Percentiles rank a stretch among this genome's conserved stretches.
These are phyloP conservation scores for Takifugu bimaculatus DNA, from an alignment of 2,113 vertebrate species.

Conservation along the genomic window DNA sequence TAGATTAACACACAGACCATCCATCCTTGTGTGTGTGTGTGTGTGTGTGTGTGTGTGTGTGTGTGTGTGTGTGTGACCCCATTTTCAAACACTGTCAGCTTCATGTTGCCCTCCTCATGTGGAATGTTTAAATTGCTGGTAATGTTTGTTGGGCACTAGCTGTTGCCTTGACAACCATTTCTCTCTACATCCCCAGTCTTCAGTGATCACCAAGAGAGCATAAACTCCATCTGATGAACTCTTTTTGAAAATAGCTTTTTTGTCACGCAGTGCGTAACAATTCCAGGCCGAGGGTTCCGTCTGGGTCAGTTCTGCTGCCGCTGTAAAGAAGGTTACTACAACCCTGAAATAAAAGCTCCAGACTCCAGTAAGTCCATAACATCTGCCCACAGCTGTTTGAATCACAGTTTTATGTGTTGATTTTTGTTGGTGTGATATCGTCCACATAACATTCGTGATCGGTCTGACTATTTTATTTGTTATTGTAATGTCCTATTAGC, in stretches of 20 bases:
- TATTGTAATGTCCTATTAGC: too few species aligned
- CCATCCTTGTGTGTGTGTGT: constrained; percentile 25
- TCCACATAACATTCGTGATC: too few species aligned
- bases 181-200: not conserved
- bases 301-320: constrained; percentile 88
- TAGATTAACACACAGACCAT: constrained; percentile 69
- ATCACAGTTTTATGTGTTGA: too few species aligned
- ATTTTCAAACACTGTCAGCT: not conserved
- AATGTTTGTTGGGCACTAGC: not conserved
- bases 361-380: constrained; percentile 49
- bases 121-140: not conserved
- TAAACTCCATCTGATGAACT: too few species aligned
- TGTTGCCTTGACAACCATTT: not conserved
- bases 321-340: constrained; percentile 87
- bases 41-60: constrained; percentile 27
- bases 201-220: too few species aligned
- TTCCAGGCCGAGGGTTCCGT: constrained; percentile 80
- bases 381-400: not conserved
- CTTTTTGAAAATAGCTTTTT: too few species aligned
- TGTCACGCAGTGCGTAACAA: constrained; percentile 75
- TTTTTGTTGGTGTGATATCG: too few species aligned
- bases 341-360: constrained; percentile 32
- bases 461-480: too few species aligned
- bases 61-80: constrained; percentile 8
- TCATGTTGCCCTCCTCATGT: not conserved